These are phyloP conservation scores for Hexactinellida sp. DNA, from an alignment of 37 sponge, comb jelly and placozoan genomes.

Conservation along the genomic window DNA sequence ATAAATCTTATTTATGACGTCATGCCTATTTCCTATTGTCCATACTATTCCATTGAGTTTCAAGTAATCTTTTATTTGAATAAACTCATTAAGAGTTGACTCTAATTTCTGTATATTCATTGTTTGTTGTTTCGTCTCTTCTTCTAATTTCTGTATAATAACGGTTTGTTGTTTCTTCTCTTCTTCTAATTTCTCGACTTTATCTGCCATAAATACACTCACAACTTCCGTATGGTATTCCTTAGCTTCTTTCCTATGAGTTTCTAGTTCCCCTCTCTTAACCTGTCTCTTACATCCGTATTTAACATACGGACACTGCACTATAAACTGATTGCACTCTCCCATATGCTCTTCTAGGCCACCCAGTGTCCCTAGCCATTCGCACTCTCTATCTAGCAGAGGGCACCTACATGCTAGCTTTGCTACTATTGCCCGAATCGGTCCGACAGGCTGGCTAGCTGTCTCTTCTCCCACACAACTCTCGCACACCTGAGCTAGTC, in stretches of 20 bases:
- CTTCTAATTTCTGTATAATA: not conserved
- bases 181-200: not conserved
- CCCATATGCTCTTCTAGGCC: not conserved
- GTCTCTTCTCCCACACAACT: not conserved
- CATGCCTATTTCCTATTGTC: not conserved
- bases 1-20: not conserved
- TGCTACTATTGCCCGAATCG: not conserved
- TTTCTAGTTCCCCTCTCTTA: not conserved
- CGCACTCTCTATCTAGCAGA: not conserved
- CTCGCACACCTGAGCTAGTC: conserved; percentile 2
- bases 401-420: not conserved
- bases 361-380: not conserved
- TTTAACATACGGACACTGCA: not conserved
- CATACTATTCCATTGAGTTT: not conserved
- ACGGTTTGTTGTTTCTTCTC: not conserved
- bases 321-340: not conserved
- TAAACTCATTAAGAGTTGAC: not conserved
- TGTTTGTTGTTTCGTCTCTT: not conserved
- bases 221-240: conserved; percentile 12
- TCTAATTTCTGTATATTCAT: not conserved
- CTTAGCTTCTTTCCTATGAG: not conserved
- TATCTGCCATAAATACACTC: conserved; percentile 8
- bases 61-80: not conserved
- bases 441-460: not conserved
- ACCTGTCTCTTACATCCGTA: not conserved